Evolutionary conservation across 2,797 vertebrate species (phyloP).

Genomic region (Danio aesculapii): DNA sequence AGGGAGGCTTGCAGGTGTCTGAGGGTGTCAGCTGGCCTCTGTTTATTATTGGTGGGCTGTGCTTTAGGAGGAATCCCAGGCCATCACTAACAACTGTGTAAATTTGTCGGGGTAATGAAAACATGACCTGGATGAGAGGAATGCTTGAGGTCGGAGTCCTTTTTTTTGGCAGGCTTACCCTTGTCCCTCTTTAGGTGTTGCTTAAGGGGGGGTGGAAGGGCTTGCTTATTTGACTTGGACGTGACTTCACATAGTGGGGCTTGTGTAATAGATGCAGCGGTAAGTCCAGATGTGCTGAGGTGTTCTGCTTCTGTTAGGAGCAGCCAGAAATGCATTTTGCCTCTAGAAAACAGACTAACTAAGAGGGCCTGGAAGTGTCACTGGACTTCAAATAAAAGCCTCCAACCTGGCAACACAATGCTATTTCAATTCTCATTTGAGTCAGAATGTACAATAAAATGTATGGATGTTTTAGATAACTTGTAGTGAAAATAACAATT

Average conservation of each 20-base stretch:
- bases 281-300: constrained; percentile 75
- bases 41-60: constrained; percentile 86
- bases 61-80: constrained; percentile 81
- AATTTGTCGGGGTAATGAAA: constrained; percentile 89
- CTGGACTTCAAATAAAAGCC: constrained; percentile 30
- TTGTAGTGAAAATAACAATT: no score
- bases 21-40: constrained; percentile 84
- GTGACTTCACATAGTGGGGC: constrained; percentile 76
- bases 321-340: constrained; percentile 36
- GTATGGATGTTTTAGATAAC: no score
- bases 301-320: constrained; percentile 67
- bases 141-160: constrained; percentile 76
- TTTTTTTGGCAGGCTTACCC: constrained; percentile 75
- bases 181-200: constrained; percentile 78
- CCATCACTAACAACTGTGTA: constrained; percentile 86
- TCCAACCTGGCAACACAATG: neutral
- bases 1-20: constrained; percentile 86
- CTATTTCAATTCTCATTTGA: neutral
- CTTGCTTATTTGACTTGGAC: constrained; percentile 87
- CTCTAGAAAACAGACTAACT: constrained; percentile 22
- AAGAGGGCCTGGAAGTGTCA: constrained; percentile 32
- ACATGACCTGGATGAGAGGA: constrained; percentile 80
- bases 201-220: constrained; percentile 56
- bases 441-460: neutral
- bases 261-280: constrained; percentile 66